Evolutionary conservation across 2,888 invertebrate genomes (phyloP), one percentile per base, ranked within the genome.

Genomic region (Tipula helvola): DNA sequence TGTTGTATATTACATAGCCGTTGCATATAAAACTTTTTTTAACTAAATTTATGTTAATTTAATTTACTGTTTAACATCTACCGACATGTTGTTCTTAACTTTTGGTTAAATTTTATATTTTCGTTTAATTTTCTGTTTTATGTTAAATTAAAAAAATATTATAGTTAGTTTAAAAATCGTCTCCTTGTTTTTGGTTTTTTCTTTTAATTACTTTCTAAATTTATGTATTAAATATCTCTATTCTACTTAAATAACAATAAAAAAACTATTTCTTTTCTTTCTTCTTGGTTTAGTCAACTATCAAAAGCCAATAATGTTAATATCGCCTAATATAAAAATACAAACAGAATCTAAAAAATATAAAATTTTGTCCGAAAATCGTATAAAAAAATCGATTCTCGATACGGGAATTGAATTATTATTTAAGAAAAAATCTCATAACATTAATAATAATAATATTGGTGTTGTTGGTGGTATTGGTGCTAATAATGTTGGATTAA

Each of bases 361-460:
- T 52, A 86, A 57, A 86, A 84, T 42, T 12, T 13, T 85, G 16
- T 47, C 84, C 4, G 87, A 87, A 71, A 18, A 83, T n/a, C 88
- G 88, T 87, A 88, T 88, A 87, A 88, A 88, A 87, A 88, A 88
- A 87, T 86, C 88, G 42, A 87, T 89, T 85, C 86, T 86, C 39
- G 89, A 89, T 88, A 88, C 88, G 71, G 88, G 89, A 83, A 88
- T 89, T 87, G 89, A 89, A 57, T 47, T 89, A 41, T 87, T 89
- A 36, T 89, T 89, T 86, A 89, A 89, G 87, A 89, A 89, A 87
- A 88, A 88, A 87, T 84, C 86, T 87, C 85, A 88, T 41, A 87
- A 87, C 84, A 88, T 88, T n/a, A 88, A 87, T 10, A 86, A 86
- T 28, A 87, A 87, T 85, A 85, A 41, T 85, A 83, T 10, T 71